These are phyloP conservation scores for Triops cancriformis DNA, from an alignment of 1,140 invertebrate genomes.

Conservation along the genomic window DNA sequence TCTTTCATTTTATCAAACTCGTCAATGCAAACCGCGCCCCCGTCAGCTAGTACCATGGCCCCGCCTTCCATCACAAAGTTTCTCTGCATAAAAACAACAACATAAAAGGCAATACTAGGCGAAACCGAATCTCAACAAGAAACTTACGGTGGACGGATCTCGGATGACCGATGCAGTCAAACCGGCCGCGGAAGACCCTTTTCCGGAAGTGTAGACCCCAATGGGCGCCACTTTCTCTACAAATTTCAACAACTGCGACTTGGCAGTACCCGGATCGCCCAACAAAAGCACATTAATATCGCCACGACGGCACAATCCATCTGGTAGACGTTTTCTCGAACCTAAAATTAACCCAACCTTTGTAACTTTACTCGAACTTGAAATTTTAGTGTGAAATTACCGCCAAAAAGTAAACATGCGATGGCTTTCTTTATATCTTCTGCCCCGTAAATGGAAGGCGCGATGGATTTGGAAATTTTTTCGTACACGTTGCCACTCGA, in stretches of 20 bases:
- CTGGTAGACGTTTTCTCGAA: constrained; percentile 80
- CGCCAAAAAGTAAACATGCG: constrained; percentile 90
- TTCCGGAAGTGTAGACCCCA: constrained; percentile 95
- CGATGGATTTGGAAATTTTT: constrained; percentile 79
- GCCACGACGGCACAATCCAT: constrained; percentile 87
- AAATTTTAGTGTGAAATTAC: constrained; percentile 39
- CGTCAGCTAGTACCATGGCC: constrained; percentile 98
- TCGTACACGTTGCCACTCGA: constrained; percentile 81
- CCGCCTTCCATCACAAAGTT: constrained; percentile 99
- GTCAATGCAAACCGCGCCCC: constrained; percentile 98
- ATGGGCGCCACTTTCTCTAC: constrained; percentile 93
- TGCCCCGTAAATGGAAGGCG: constrained; percentile 94
- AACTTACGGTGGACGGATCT: constrained; percentile 76
- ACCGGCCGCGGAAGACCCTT: constrained; percentile 97
- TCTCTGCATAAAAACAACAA: constrained; percentile 55
- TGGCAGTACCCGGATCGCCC: constrained; percentile 98
- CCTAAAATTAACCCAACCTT: constrained; percentile 37
- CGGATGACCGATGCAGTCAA: constrained; percentile 93
- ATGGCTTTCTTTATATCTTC: constrained; percentile 96
- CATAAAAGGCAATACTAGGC: no score
- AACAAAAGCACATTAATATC: constrained; percentile 94
- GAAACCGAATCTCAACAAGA: constrained; percentile 15
- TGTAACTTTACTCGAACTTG: no score
- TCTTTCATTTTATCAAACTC: constrained; percentile 99
- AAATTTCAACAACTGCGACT: constrained; percentile 96